Evolutionary conservation across 2,888 invertebrate genomes (phyloP).

Genomic region (Microctonus hyperodae): DNA sequence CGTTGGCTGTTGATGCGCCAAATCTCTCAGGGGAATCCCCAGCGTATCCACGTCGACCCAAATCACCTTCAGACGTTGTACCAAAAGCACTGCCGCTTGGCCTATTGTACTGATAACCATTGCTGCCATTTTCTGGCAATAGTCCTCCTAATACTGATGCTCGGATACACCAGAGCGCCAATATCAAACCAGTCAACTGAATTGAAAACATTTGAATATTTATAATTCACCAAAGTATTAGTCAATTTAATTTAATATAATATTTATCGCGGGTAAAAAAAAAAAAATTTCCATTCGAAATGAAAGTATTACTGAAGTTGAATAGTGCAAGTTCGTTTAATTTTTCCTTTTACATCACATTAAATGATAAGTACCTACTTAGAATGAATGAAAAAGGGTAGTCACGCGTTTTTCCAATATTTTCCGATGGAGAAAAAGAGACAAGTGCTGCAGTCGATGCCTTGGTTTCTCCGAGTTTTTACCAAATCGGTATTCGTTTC

Average conservation of each 20-base stretch:
- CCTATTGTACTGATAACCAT: conserved; percentile 57
- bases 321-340: too few relatives aligned
- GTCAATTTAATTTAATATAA: too few relatives aligned
- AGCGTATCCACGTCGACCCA: conserved; percentile 34
- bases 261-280: too few relatives aligned
- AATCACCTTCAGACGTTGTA: conserved; percentile 17
- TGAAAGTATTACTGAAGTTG: too few relatives aligned
- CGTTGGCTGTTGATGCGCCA: conserved; percentile 34
- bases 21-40: conserved; percentile 35
- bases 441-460: not conserved
- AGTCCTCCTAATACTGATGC: conserved; percentile 51
- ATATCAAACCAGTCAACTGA: conserved; percentile 49
- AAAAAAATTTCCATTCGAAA: too few relatives aligned
- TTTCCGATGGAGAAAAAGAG: conserved; percentile 17
- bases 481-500: conserved; percentile 29
- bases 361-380: conserved; percentile 18
- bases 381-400: conserved; percentile 22
- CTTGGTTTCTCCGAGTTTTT: not conserved
- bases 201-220: not conserved
- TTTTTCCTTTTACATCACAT: not conserved
- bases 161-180: conserved; percentile 49
- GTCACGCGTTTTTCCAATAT: conserved; percentile 32
- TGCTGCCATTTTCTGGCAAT: conserved; percentile 47
- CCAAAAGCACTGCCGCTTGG: conserved; percentile 44
- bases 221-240: not conserved